Percentiles rank a stretch among this genome's conserved stretches.
These are phyloP conservation scores for Drosophila arawakana DNA, from an alignment of 1,140 invertebrate species.

Conservation along the genomic window DNA sequence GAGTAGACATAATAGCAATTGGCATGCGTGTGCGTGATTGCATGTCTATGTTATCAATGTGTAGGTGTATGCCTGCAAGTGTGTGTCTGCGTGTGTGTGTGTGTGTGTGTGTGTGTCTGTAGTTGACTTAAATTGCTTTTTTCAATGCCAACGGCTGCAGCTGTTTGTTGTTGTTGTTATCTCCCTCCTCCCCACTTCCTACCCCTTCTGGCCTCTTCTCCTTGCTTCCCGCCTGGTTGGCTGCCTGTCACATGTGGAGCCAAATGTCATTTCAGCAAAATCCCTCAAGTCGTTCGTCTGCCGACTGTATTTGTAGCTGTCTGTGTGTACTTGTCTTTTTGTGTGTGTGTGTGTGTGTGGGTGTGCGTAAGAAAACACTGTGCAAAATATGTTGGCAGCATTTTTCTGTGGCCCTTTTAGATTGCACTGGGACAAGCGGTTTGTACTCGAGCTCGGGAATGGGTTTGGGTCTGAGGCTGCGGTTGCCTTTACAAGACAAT, in stretches of 20 bases:
- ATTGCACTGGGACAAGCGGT: conserved; percentile 62
- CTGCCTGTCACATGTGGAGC: conserved; percentile 79
- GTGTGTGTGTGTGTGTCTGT: conserved; percentile 37
- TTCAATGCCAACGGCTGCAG: conserved; percentile 74
- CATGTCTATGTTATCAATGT: conserved; percentile 40
- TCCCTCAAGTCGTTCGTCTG: conserved; percentile 82
- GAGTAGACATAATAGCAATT: conserved; percentile 51
- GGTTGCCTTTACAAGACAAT: conserved; percentile 58
- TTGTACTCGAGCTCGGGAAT: conserved; percentile 23
- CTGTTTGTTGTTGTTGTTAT: conserved; percentile 40
- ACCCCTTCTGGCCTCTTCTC: not conserved
- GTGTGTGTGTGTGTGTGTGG: not conserved
- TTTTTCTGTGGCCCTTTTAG: conserved; percentile 71
- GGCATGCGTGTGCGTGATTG: conserved; percentile 65
- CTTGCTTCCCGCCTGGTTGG: conserved; percentile 28
- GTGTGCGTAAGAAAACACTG: conserved; percentile 63
- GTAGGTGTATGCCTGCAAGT: conserved; percentile 22
- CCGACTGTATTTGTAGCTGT: not conserved
- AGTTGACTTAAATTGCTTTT: conserved; percentile 79
- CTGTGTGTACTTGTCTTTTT: not conserved
- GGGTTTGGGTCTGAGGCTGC: not conserved
- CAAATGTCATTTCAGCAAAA: conserved; percentile 83
- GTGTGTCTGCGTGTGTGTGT: conserved; percentile 12
- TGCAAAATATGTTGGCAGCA: conserved; percentile 68
- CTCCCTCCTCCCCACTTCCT: too few relatives aligned